These are phyloP conservation scores for Sisyra terminalis DNA, from an alignment of 2,888 invertebrate species.

Conservation along the genomic window DNA sequence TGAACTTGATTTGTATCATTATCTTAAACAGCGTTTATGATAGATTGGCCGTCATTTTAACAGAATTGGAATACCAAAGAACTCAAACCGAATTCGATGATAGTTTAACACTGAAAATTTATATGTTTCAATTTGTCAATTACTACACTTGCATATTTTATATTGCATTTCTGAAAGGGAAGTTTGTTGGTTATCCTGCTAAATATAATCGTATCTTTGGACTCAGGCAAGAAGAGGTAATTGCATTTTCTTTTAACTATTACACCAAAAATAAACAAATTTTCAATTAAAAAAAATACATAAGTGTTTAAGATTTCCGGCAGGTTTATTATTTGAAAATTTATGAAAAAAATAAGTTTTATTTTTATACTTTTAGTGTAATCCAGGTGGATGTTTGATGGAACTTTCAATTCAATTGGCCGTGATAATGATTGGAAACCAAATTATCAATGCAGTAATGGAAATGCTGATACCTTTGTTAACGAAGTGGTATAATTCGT, in stretches of 20 bases:
- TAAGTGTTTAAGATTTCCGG: not conserved
- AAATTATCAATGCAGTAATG: conserved; percentile 56
- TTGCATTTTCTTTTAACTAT: too few species aligned
- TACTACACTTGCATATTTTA: conserved; percentile 81
- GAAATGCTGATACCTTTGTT: conserved; percentile 58
- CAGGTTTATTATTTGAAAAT: conserved; percentile 4
- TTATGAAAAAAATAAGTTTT: not conserved
- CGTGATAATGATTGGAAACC: conserved; percentile 78
- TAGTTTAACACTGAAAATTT: conserved; percentile 71
- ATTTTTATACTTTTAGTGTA: conserved; percentile 37
- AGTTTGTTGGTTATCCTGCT: conserved; percentile 63
- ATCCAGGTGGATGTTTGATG: conserved; percentile 71
- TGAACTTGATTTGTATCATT: conserved; percentile 62
- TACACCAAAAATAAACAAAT: too few species aligned
- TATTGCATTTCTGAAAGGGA: conserved; percentile 61
- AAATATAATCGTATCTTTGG: conserved; percentile 57
- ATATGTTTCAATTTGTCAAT: conserved; percentile 77
- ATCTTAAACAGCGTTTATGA: conserved; percentile 55
- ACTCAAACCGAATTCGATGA: conserved; percentile 80
- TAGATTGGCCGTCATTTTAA: conserved; percentile 45
- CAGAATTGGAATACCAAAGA: conserved; percentile 56
- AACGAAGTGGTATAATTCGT: conserved; percentile 34
- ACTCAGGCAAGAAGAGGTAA: conserved; percentile 52
- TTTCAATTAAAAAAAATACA: not conserved
- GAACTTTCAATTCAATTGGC: conserved; percentile 73